Evolutionary conservation across 2,797 vertebrate species (phyloP).

Genomic region (Adelosebastes latens): DNA sequence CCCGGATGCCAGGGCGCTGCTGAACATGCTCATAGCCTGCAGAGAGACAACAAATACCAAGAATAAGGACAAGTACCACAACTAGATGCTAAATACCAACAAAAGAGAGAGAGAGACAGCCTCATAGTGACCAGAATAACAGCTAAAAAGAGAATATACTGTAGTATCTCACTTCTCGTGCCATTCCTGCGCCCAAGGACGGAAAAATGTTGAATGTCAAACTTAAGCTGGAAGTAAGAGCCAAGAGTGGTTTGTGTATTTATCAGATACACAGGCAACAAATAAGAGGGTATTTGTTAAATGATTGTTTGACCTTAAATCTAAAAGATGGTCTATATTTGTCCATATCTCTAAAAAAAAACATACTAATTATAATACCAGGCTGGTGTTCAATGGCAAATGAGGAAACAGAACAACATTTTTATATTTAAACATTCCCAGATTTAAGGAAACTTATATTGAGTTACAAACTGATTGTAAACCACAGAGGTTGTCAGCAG

Average conservation of each 20-base stretch:
- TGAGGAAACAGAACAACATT: background rate
- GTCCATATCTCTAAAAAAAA: background rate
- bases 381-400: background rate
- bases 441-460: background rate
- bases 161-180: background rate
- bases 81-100: background rate
- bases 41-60: slow-evolving; percentile 14
- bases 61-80: background rate
- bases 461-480: background rate
- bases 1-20: slow-evolving; percentile 94
- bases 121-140: background rate
- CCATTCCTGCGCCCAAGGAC: background rate
- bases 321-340: no score
- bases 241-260: background rate
- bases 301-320: no score
- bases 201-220: background rate
- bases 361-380: background rate
- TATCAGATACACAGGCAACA: background rate
- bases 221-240: background rate
- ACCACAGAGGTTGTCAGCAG: background rate
- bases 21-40: slow-evolving; percentile 98
- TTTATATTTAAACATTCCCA: background rate
- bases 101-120: background rate
- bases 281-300: background rate
- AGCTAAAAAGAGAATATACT: background rate